phyloP scores from a whole-genome alignment of 1,140 invertebrate species.

The Leptoteleia sp. region DNA sequence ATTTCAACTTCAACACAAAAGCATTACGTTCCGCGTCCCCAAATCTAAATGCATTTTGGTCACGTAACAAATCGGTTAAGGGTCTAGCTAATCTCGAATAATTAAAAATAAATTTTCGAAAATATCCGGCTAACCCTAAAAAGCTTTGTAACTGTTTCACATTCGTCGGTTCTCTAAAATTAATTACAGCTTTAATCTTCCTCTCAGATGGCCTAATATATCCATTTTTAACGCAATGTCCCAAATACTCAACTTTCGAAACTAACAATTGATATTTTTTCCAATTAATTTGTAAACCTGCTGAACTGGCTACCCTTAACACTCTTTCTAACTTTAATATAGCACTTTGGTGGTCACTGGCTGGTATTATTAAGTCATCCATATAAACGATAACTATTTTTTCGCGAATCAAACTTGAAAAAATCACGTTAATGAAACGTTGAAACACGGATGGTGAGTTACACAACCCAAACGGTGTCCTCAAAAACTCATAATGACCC shows the following conservation, averaged over 20 bases:
- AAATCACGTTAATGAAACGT: background rate
- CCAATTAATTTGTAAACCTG: background rate
- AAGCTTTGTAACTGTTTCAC: constrained; percentile 4
- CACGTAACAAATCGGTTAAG: constrained; percentile 4
- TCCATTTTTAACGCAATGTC: background rate
- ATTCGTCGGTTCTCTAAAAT: background rate
- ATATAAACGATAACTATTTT: background rate
- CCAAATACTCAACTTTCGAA: background rate
- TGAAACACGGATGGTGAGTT: background rate
- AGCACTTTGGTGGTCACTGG: background rate
- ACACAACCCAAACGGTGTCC: background rate
- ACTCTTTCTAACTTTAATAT: background rate
- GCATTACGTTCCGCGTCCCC: background rate
- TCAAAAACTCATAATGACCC: background rate
- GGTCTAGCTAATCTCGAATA: background rate
- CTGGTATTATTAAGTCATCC: constrained; percentile 12
- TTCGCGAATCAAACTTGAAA: background rate
- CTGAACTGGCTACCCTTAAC: background rate
- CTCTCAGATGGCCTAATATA: background rate
- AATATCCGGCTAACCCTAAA: constrained; percentile 8
- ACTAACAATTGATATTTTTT: constrained; percentile 1
- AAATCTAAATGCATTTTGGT: background rate
- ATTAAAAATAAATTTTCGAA: constrained; percentile 8
- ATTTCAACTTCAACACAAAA: constrained; percentile 1
- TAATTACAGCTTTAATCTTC: background rate